Conservation (phyloP, 2,113 vertebrate genomes). For the Lathamus discolor region DNA sequence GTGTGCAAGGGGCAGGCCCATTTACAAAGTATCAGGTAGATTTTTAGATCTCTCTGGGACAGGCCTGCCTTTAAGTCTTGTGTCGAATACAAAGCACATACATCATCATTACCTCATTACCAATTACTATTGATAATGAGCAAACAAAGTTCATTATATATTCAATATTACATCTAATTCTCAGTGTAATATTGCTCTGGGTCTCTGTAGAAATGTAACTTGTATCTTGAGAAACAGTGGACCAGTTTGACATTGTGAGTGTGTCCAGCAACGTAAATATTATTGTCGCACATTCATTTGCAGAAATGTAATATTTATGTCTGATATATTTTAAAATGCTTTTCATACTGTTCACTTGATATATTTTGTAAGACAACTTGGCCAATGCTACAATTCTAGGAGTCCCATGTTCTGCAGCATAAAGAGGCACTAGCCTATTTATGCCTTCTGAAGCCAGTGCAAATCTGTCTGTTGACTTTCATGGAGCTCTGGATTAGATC, state of each 20-base stretch:
- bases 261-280: background rate
- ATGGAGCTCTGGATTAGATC: constrained; percentile 47
- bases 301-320: background rate
- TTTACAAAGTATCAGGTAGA: background rate
- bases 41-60: background rate
- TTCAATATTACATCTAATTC: background rate
- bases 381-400: background rate
- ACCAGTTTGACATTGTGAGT: background rate
- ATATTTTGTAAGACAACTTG: background rate
- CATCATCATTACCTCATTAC: background rate
- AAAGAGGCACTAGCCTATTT: background rate
- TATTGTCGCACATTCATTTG: background rate
- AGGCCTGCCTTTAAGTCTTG: background rate
- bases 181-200: background rate
- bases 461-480: constrained; percentile 46
- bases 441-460: background rate
- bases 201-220: background rate
- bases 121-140: background rate
- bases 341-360: background rate
- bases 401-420: background rate
- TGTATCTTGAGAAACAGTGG: background rate
- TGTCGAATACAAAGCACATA: background rate
- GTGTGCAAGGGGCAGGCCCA: rapidly evolving
- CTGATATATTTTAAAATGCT: background rate
- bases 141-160: background rate